Evolutionary conservation across 2,888 invertebrate genomes (phyloP).

Genomic region (Itoplectis maculator): DNA sequence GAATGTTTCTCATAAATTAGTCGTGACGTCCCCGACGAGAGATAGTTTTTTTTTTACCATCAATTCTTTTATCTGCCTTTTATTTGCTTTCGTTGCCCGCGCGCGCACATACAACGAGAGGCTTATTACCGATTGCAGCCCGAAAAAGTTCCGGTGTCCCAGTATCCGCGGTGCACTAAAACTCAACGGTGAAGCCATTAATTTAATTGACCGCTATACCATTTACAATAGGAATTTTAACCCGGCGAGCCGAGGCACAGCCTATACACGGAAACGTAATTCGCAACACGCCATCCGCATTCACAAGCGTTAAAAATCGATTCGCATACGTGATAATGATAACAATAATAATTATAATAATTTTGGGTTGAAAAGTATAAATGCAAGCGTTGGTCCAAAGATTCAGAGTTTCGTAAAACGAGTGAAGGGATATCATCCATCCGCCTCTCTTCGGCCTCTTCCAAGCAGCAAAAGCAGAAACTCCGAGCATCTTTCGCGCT

Average conservation of each 20-base stretch:
- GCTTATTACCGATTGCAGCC: neutral
- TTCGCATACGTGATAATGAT: neutral
- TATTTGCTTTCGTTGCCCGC: neutral
- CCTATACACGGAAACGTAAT: neutral
- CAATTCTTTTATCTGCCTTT: slow-evolving; percentile 33
- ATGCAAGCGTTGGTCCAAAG: neutral
- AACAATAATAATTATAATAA: neutral
- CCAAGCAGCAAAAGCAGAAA: neutral
- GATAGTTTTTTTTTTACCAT: slow-evolving; percentile 16
- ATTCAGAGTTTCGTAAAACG: neutral
- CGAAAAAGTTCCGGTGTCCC: too few relatives aligned
- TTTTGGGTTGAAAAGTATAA: neutral
- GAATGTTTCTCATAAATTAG: neutral
- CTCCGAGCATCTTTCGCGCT: slow-evolving; percentile 11
- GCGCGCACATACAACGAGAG: neutral
- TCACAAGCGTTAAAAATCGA: neutral
- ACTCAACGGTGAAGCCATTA: neutral
- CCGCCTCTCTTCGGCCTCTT: neutral
- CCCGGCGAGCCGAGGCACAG: neutral
- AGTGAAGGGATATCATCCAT: too few relatives aligned
- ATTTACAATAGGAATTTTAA: neutral
- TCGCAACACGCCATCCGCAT: neutral
- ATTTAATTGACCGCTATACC: neutral
- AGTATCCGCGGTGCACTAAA: neutral
- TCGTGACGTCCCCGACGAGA: slow-evolving; percentile 19